Evolutionary conservation across 2,113 vertebrate species (phyloP).

Genomic region (Tricholaema leucomelas): DNA sequence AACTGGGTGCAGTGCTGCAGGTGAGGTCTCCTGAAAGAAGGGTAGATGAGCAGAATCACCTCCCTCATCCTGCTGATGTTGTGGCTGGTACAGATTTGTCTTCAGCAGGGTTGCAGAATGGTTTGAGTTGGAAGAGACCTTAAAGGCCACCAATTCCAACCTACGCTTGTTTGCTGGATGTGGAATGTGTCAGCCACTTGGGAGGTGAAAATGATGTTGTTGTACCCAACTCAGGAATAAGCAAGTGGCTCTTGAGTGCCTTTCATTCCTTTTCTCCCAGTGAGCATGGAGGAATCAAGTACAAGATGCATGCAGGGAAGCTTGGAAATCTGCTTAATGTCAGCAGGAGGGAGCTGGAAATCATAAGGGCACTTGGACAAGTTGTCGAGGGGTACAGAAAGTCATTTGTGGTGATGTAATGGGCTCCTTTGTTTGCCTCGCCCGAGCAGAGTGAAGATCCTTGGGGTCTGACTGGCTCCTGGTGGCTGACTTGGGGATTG

Average conservation of each 20-base stretch:
- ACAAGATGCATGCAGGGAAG: not conserved
- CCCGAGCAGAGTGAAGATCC: not conserved
- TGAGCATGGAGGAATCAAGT: not conserved
- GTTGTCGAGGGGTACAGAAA: not conserved
- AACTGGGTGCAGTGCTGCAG: no score
- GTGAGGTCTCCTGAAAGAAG: no score
- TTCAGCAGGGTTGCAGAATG: not conserved
- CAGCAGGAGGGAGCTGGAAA: slow-evolving; percentile 3
- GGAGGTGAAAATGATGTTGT: not conserved
- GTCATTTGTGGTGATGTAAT: not conserved
- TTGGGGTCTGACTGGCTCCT: not conserved
- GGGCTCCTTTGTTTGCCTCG: not conserved
- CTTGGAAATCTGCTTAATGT: not conserved
- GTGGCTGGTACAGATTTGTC: not conserved
- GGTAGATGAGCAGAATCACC: no score
- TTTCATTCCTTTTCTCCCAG: not conserved
- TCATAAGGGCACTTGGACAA: not conserved
- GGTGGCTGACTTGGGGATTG: not conserved
- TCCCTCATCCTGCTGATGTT: not conserved
- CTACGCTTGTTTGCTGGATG: not conserved
- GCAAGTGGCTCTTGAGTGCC: not conserved
- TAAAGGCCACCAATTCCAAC: no score
- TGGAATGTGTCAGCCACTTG: not conserved
- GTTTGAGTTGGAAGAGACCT: no score
- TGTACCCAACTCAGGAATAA: not conserved